Evolutionary conservation across 1,140 invertebrate species (phyloP), one percentile per base, ranked within the genome.

Genomic region (Drosophila ambigua): DNA sequence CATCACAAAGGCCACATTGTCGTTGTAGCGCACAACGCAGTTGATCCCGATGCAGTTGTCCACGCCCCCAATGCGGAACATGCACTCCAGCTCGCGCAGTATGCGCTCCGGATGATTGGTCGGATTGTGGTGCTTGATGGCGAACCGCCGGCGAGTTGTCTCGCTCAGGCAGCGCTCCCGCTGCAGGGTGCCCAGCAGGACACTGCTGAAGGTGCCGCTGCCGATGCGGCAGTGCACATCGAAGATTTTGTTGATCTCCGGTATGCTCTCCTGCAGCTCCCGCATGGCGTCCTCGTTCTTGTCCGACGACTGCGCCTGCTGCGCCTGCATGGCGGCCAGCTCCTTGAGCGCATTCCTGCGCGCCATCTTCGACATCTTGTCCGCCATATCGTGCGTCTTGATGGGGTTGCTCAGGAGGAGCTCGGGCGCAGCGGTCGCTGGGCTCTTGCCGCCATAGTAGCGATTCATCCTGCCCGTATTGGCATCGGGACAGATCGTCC

Each of bases 1-100:
- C 97, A 98, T 98, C 23, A 98, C 94, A 92, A 98, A 97, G 50
- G 97, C 96, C 71, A 98, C 95, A 72, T 96, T 95, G 61, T 97
- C 96, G 60, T 94, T 93, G 78, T 96, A 94, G 63, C 97, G 93
- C 24, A 98, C 92, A 90, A 96, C 97, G 61, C 96, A 93, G 74
- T 96, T 94, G 54, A 98, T 93, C 43, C 95, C 95, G 82, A 97
- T 96, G 28, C 98, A 95, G 94, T 98, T 96, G 85, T 97, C 94
- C 68, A 93, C 93, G 0, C 97, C 97, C 6, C 90, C 97, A 74
- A 98, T 96, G 55, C 96, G 93, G 69, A 95, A 94, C 54, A 98
- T 93, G 90, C 96, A 97, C 76, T 94, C 93, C 48, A 97, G 90
- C 92, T 97, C 97, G 57, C 94, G 94, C 79, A 95, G 93, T 48